These are phyloP conservation scores for Aphidius gifuensis DNA, from an alignment of 1,140 invertebrate species.

Conservation along the genomic window DNA sequence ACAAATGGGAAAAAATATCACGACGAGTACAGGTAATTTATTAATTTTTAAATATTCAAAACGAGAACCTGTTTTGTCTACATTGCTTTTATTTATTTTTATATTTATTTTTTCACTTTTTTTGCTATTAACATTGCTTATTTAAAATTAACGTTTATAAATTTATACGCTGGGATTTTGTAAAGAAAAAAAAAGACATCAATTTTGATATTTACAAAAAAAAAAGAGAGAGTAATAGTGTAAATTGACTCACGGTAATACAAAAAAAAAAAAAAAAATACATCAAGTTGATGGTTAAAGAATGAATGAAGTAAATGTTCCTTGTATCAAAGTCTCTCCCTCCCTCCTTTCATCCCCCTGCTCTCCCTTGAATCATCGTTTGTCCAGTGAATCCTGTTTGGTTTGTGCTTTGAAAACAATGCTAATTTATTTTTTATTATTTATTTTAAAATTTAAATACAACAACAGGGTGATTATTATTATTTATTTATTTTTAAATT, in stretches of 20 bases:
- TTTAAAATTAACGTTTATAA: constrained; percentile 1
- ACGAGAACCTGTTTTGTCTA: too few relatives aligned
- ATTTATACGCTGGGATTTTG: not conserved
- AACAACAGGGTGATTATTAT: too few relatives aligned
- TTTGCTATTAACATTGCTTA: constrained; percentile 38
- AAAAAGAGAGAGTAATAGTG: not conserved
- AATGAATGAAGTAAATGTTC: not conserved
- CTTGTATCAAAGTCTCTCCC: constrained; percentile 16
- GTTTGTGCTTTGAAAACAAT: too few relatives aligned
- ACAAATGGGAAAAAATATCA: constrained; percentile 49
- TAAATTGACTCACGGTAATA: not conserved
- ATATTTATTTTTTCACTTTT: constrained; percentile 12
- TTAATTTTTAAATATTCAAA: not conserved
- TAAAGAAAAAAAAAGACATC: not conserved
- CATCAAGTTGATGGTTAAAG: not conserved
- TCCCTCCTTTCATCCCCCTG: not conserved
- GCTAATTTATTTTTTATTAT: too few relatives aligned
- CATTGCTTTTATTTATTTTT: constrained; percentile 32
- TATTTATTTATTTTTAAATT: too few relatives aligned
- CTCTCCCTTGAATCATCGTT: too few relatives aligned
- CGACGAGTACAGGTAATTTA: constrained; percentile 45
- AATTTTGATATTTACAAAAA: not conserved
- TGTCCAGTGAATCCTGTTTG: too few relatives aligned
- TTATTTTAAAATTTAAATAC: too few relatives aligned
- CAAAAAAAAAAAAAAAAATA: not conserved